phyloP scores from a whole-genome alignment of 1,140 invertebrate species.

The Holotrichia oblita region DNA sequence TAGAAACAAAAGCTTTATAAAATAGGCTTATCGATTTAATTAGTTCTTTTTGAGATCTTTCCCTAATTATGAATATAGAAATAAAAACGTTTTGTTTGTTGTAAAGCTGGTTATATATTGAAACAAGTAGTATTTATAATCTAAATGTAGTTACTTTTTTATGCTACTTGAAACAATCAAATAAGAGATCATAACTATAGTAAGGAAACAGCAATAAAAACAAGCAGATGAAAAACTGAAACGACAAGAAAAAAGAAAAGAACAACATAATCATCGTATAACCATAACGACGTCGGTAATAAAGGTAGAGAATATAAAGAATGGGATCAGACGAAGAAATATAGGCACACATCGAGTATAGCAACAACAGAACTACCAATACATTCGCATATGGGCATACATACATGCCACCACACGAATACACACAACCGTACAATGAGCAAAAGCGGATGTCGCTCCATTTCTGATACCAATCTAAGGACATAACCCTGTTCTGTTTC shows the following conservation, averaged over 20 bases:
- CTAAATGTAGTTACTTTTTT: too few species aligned
- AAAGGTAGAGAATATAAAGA: not conserved
- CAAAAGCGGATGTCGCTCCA: slow-evolving; percentile 34
- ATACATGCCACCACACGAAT: not conserved
- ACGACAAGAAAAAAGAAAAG: not conserved
- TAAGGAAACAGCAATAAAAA: not conserved
- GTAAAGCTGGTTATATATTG: too few species aligned
- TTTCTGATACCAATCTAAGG: slow-evolving; percentile 34
- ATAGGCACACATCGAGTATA: not conserved
- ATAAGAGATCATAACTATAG: not conserved
- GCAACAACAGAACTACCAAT: not conserved
- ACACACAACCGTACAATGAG: slow-evolving; percentile 6
- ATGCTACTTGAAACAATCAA: not conserved
- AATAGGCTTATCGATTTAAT: too few species aligned
- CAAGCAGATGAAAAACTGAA: not conserved
- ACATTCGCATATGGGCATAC: not conserved
- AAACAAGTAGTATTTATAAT: too few species aligned
- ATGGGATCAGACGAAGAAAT: slow-evolving; percentile 12
- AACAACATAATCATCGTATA: not conserved
- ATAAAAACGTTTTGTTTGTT: too few species aligned
- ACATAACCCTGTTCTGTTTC: slow-evolving; percentile 35
- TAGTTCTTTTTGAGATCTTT: too few species aligned
- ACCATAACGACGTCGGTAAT: slow-evolving; percentile 2
- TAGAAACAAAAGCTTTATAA: too few species aligned
- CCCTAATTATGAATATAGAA: too few species aligned